Evolutionary conservation across 2,888 invertebrate genomes (phyloP).

Genomic region (Drosophila setosimentum): DNA sequence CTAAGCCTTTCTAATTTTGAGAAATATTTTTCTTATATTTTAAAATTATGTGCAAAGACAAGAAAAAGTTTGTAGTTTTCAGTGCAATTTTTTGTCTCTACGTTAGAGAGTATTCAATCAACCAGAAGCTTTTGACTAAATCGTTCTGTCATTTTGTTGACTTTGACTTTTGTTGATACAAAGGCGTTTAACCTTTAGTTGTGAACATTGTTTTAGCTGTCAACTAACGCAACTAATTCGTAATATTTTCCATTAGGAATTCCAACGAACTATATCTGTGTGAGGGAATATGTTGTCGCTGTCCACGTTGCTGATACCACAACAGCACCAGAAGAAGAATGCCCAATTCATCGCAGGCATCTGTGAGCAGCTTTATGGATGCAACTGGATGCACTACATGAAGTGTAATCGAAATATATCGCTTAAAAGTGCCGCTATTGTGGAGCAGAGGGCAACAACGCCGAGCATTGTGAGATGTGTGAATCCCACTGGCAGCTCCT

Average conservation of each 20-base stretch:
- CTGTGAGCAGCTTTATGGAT: constrained; percentile 34
- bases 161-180: background rate
- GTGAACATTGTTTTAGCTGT: constrained; percentile 13
- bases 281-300: constrained; percentile 45
- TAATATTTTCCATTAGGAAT: constrained; percentile 20
- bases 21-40: no score
- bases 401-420: constrained; percentile 36
- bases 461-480: constrained; percentile 31
- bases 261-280: constrained; percentile 9
- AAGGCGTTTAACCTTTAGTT: background rate
- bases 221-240: constrained; percentile 9
- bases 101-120: background rate
- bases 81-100: background rate
- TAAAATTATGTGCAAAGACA: no score
- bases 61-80: no score
- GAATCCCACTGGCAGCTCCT: constrained; percentile 6
- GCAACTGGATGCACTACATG: constrained; percentile 41
- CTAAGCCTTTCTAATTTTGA: no score
- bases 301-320: constrained; percentile 51
- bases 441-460: constrained; percentile 21
- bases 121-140: background rate
- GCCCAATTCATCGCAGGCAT: constrained; percentile 40
- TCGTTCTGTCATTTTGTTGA: background rate
- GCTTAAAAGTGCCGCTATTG: constrained; percentile 2
- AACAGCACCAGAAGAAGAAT: constrained; percentile 35